These are phyloP conservation scores for Rutilus rutilus DNA, from an alignment of 2,113 vertebrate genomes.

Conservation along the genomic window DNA sequence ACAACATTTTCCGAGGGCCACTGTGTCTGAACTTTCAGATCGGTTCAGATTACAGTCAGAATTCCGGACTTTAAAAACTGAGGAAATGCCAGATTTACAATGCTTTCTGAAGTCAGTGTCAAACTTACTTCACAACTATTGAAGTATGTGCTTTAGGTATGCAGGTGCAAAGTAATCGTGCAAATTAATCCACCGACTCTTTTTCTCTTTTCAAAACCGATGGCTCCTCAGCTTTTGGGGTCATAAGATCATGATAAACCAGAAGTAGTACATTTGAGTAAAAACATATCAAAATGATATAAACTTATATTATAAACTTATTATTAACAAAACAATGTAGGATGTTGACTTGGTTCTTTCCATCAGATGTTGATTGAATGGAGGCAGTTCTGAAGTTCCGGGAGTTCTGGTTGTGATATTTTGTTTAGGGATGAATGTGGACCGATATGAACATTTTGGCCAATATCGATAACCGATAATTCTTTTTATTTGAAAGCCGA, in stretches of 20 bases:
- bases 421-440: not conserved
- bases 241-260: no score
- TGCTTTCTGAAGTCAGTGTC: not conserved
- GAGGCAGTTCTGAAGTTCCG: not conserved
- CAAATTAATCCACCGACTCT: not conserved
- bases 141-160: not conserved
- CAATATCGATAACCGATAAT: no score
- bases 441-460: no score
- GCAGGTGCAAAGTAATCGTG: not conserved
- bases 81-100: not conserved
- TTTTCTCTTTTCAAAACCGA: not conserved
- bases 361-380: not conserved
- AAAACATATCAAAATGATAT: no score
- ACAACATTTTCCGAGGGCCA: not conserved
- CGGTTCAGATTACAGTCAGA: not conserved
- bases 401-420: not conserved
- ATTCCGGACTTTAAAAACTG: not conserved
- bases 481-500: no score
- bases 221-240: no score
- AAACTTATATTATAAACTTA: not conserved
- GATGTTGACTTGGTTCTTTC: not conserved
- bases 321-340: not conserved
- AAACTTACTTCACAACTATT: not conserved
- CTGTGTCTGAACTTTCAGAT: not conserved
- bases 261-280: no score